phyloP scores from a whole-genome alignment of 2,113 vertebrate species.

The Pyxicephalus adspersus region DNA sequence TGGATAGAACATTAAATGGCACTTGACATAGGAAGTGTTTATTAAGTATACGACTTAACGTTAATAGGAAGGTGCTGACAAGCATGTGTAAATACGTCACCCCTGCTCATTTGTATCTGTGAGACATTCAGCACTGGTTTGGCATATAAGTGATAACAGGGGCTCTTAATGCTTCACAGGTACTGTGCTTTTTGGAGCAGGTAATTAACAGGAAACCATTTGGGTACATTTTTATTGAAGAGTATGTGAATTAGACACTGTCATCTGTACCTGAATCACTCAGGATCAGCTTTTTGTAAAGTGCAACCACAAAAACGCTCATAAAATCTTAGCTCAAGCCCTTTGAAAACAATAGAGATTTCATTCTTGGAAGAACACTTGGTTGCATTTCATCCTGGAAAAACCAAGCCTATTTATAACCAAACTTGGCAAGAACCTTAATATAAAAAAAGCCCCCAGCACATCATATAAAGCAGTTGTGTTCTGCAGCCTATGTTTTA shows the following conservation, averaged over 20 bases:
- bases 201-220: slow-evolving; percentile 54
- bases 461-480: neutral
- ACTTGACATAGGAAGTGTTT: slow-evolving; percentile 34
- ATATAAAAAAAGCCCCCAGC: neutral
- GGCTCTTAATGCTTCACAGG: slow-evolving; percentile 50
- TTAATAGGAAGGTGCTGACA: slow-evolving; percentile 51
- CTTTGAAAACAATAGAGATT: slow-evolving; percentile 16
- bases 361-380: neutral
- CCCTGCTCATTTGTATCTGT: neutral
- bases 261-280: neutral
- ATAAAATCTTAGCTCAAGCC: neutral
- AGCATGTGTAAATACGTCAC: slow-evolving; percentile 16
- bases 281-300: neutral
- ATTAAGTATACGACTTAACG: neutral
- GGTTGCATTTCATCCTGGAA: slow-evolving; percentile 14
- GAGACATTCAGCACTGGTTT: neutral
- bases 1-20: neutral
- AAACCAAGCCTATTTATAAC: slow-evolving; percentile 22
- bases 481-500: neutral
- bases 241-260: neutral
- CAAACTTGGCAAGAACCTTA: slow-evolving; percentile 20
- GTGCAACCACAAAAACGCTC: neutral
- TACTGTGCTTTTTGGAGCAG: slow-evolving; percentile 13
- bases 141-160: slow-evolving; percentile 57
- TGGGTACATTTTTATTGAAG: neutral